Evolutionary conservation across 2,888 invertebrate genomes (phyloP), one percentile per base, ranked within the genome.

Genomic region (Oxystoma pomonae): DNA sequence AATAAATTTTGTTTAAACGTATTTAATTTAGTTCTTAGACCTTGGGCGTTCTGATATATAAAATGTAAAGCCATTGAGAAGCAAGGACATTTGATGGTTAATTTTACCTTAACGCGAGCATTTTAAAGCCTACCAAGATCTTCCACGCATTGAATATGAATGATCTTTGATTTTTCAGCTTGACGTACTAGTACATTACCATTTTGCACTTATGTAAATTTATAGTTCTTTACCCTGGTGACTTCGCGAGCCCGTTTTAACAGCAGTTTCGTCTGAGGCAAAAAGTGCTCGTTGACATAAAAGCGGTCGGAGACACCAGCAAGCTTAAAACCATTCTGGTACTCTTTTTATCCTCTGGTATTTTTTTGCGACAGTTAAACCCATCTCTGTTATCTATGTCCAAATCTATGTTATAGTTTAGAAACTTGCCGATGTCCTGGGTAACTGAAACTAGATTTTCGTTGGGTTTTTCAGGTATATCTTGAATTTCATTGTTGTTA

Each of bases 261-360:
- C 9, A 65, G 20, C 55, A 62, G 20, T 59, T 65, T 60, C 7
- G 57, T 63, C 19, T 57, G 21, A 21, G 51, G n/a, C 19, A 60
- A 21, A n/a, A 65, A 58, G 18, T 65, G 63, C 21, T 65, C 63
- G 22, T 65, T 65, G 49, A 65, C 59, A 58, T 56, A 64, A 2
- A 58, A 57, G 50, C 55, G 58, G 16, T 63, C 59, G 18, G 62
- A 63, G 19, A 65, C 20, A 16, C 61, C 50, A 16, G 22, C 21
- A 12, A 63, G 19, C 18, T 57, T 65, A 22, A 63, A 52, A 12
- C 63, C 65, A n/a, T n/a, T n/a, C n/a, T n/a, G n/a, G n/a, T n/a
- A n/a, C n/a, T n/a, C n/a, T n/a, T n/a, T n/a, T n/a, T n/a, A n/a
- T n/a, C n/a, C n/a, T n/a, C n/a, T n/a, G n/a, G n/a, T n/a, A n/a